These are phyloP conservation scores for Lacerta viridis DNA, from an alignment of 2,797 vertebrate species.

Conservation along the genomic window DNA sequence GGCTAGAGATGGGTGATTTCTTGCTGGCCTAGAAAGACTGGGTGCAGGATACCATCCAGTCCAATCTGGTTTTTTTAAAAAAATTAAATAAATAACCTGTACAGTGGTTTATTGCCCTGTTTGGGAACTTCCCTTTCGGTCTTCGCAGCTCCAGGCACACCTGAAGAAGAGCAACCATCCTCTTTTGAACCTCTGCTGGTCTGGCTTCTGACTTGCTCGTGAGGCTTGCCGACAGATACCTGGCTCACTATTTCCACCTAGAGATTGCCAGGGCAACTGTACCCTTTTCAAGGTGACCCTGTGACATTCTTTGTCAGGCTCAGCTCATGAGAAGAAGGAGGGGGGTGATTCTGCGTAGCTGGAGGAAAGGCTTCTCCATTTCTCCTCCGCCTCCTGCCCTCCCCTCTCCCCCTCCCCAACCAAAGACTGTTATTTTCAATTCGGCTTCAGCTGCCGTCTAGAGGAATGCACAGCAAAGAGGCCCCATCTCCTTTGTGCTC, in stretches of 20 bases:
- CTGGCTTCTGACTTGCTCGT: neutral
- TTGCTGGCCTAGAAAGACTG: neutral
- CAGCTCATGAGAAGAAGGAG: neutral
- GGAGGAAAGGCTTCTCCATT: neutral
- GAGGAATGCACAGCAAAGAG: neutral
- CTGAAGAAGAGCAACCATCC: neutral
- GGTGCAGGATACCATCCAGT: too few species aligned
- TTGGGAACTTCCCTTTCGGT: neutral
- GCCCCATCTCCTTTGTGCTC: neutral
- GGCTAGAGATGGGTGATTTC: neutral
- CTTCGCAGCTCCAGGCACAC: neutral
- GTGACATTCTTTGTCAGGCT: neutral
- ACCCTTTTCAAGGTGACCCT: neutral
- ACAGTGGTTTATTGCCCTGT: conserved; percentile 34
- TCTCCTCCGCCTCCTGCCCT: neutral
- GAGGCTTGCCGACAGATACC: neutral
- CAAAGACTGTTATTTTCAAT: neutral
- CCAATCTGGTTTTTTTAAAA: neutral
- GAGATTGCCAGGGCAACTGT: neutral
- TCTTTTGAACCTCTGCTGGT: too few species aligned
- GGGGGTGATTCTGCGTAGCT: fast-evolving
- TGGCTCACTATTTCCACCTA: neutral
- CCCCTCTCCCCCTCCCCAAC: too few species aligned
- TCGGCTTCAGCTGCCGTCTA: neutral
- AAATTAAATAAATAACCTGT: neutral